phyloP scores from a whole-genome alignment of 2,797 vertebrate genomes.

The Streptopelia turtur region DNA sequence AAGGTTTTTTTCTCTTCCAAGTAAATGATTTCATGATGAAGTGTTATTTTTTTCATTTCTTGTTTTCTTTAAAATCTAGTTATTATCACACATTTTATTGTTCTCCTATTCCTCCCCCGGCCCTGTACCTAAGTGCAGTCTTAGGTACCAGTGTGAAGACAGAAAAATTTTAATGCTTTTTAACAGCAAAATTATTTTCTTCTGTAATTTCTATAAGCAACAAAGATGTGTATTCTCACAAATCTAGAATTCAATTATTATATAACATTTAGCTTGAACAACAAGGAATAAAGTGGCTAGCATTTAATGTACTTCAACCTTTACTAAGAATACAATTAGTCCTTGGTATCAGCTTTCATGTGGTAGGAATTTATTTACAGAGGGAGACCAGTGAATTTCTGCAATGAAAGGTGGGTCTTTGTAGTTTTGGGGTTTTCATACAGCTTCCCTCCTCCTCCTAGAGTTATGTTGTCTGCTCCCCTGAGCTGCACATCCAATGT shows the following conservation, averaged over 20 bases:
- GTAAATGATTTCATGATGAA: background rate
- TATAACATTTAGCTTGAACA: background rate
- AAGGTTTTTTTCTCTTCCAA: background rate
- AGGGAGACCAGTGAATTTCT: background rate
- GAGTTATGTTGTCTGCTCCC: background rate
- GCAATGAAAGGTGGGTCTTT: accelerated
- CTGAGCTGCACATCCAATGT: background rate
- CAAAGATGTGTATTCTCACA: background rate
- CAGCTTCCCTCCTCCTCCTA: background rate
- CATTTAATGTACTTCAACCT: background rate
- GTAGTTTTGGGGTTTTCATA: background rate
- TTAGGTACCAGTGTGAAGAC: background rate
- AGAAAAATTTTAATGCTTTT: background rate
- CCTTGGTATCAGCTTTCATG: background rate
- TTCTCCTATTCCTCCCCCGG: background rate
- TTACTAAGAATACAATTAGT: background rate
- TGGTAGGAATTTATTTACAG: background rate
- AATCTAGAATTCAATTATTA: background rate
- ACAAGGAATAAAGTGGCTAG: background rate
- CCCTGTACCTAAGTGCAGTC: background rate
- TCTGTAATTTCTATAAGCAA: background rate
- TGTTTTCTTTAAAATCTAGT: background rate
- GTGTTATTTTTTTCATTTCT: background rate
- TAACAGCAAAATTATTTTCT: background rate
- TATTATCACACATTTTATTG: background rate